Base-by-base conservation (phyloP, 2,797 vertebrate species). In the Halcyon badia region DNA sequence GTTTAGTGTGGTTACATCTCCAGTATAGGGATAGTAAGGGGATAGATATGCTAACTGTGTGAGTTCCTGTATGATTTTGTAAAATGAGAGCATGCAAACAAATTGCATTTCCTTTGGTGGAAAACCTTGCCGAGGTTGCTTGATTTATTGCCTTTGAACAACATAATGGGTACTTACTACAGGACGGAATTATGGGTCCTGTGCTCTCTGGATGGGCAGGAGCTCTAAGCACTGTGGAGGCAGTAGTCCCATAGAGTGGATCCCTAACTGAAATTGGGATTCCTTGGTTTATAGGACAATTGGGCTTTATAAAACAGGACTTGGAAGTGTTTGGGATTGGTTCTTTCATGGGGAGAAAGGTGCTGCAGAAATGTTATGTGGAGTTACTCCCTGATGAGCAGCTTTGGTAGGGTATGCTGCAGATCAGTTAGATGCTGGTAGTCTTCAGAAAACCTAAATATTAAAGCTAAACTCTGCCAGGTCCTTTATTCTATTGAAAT, bases 91-190 rank as follows among this genome's bases (percentile, higher is more conserved):
- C 5, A 14, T 54, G 17, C 20, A 22, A 14, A 9, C 66, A 46
- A 41, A 31, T 31, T 87, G 19, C 25, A 7, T 80, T 92, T 79
- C 28, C 37, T 48, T 60, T 66, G 5, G 57, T 90, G 51, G 41
- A 75, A 84, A 84, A 39, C 10, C 28, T 64, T 77, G 39, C 24
- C 20, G 33, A 72, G 4, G 25, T 37, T 77, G 25, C 11, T 70
- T 4, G 15, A 80, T 80, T 70, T 24, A 33, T 24, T 64, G 33
- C 44, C 25, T 87, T 75, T 78, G 26, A 14, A 65, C 24, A 30
- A 37, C 0, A 3, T 9, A 49, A 7, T 5, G 2, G 58, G 10
- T 65, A 30, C 25, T 64, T 88, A 3, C 46, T 60, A 31, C 0
- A 79, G 11, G 42, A 80, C 33, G 33, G n/a, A 78, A 25, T 86